These are phyloP conservation scores for Propithecus deckenii DNA, from an alignment of 2,797 vertebrate species.

Conservation along the genomic window DNA sequence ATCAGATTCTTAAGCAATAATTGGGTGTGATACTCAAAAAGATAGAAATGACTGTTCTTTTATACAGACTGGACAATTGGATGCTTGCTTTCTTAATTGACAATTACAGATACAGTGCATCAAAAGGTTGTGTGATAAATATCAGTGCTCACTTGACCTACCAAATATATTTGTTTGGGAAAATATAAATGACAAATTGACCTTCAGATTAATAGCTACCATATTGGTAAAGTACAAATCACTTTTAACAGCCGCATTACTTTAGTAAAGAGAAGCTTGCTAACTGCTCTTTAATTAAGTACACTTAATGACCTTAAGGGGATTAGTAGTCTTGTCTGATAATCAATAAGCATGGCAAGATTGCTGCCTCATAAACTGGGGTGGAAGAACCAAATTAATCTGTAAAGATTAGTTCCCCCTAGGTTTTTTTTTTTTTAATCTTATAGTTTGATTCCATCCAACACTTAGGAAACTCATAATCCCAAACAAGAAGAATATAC, in stretches of 20 bases:
- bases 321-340: slow-evolving; percentile 97
- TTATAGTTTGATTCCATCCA: slow-evolving; percentile 69
- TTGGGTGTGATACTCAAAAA: background rate
- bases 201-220: slow-evolving; percentile 85
- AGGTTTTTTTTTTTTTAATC: slow-evolving; percentile 72
- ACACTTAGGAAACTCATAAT: slow-evolving; percentile 11
- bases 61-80: background rate
- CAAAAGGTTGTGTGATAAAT: slow-evolving; percentile 22
- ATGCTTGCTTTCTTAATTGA: slow-evolving; percentile 23
- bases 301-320: slow-evolving; percentile 98
- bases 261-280: slow-evolving; percentile 93
- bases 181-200: slow-evolving; percentile 88
- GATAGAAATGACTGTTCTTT: background rate
- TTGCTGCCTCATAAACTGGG: slow-evolving; percentile 84
- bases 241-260: slow-evolving; percentile 95
- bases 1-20: too few relatives aligned
- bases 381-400: slow-evolving; percentile 84
- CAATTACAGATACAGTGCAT: background rate
- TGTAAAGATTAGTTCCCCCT: slow-evolving; percentile 81
- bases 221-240: slow-evolving; percentile 93
- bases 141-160: slow-evolving; percentile 49
- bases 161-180: slow-evolving; percentile 84
- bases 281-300: slow-evolving; percentile 99
- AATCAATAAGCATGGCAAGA: slow-evolving; percentile 94
- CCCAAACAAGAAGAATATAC: background rate